phyloP scores from a whole-genome alignment of 1,140 invertebrate genomes.

The Thalassaphorura encarpata region DNA sequence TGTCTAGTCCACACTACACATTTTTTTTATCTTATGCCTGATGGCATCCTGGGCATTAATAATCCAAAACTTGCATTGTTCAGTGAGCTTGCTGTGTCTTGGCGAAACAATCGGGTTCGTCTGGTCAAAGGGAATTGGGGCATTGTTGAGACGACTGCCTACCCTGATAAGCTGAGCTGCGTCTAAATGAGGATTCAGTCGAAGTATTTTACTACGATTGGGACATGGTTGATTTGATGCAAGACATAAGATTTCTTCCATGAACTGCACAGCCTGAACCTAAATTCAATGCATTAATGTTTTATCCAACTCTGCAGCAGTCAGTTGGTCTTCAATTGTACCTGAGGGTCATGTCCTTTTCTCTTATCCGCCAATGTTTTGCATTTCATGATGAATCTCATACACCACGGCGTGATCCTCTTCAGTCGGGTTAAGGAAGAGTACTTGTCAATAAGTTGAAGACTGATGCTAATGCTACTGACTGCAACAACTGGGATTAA shows the following conservation, averaged over 20 bases:
- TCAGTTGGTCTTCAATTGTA: not conserved
- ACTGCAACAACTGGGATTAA: no score
- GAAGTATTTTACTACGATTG: not conserved
- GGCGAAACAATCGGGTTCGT: constrained; percentile 39
- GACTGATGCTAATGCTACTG: no score
- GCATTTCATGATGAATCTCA: not conserved
- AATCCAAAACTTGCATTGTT: constrained; percentile 12
- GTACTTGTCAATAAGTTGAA: no score
- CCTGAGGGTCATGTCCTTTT: not conserved
- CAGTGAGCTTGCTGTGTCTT: constrained; percentile 32
- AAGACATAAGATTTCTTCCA: no score
- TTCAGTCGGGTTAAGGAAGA: not conserved
- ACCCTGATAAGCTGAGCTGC: constrained; percentile 35
- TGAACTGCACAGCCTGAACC: not conserved
- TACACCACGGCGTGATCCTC: not conserved
- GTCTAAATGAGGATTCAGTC: constrained; percentile 32
- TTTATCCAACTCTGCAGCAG: not conserved
- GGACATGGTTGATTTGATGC: not conserved
- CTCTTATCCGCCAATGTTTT: no score
- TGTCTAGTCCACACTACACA: not conserved
- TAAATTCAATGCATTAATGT: not conserved
- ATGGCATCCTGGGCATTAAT: not conserved
- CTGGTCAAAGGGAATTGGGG: constrained; percentile 33
- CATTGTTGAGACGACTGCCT: constrained; percentile 35
- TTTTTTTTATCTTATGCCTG: not conserved